A percentile compares a stretch with the other conserved stretches of the same genome.
These are phyloP conservation scores for Willowsia nigromaculata DNA, from an alignment of 2,888 invertebrate genomes.

Conservation along the genomic window DNA sequence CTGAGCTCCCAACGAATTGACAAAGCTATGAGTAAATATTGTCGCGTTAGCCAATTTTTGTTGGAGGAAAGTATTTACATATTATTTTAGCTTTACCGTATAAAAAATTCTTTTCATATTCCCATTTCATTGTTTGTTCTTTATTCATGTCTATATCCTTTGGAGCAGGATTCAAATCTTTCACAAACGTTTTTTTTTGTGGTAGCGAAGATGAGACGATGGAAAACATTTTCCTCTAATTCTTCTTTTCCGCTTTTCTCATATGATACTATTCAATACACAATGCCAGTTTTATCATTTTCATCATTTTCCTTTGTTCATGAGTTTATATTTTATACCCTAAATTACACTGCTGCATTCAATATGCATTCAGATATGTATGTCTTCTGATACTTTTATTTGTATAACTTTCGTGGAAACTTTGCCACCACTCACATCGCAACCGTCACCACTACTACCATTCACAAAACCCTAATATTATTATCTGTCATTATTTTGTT, in stretches of 20 bases:
- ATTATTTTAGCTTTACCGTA: neutral
- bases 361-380: neutral
- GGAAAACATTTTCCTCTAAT: neutral
- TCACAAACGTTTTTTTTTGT: neutral
- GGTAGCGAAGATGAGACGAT: neutral
- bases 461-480: constrained; percentile 20
- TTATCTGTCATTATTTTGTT: neutral
- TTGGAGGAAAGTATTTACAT: neutral
- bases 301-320: neutral
- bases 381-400: neutral
- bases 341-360: neutral
- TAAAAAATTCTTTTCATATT: neutral
- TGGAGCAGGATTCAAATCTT: neutral
- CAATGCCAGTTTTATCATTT: constrained; percentile 10
- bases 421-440: neutral
- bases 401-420: neutral
- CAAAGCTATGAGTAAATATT: neutral
- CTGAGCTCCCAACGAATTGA: neutral
- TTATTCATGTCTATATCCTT: neutral
- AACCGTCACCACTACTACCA: neutral
- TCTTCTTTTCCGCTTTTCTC: neutral
- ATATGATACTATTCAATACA: neutral
- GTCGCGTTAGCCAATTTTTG: neutral
- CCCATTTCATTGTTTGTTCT: neutral
- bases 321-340: neutral